phyloP scores from a whole-genome alignment of 64 coral and sea anemone species.

The Stylophora pistillata region DNA sequence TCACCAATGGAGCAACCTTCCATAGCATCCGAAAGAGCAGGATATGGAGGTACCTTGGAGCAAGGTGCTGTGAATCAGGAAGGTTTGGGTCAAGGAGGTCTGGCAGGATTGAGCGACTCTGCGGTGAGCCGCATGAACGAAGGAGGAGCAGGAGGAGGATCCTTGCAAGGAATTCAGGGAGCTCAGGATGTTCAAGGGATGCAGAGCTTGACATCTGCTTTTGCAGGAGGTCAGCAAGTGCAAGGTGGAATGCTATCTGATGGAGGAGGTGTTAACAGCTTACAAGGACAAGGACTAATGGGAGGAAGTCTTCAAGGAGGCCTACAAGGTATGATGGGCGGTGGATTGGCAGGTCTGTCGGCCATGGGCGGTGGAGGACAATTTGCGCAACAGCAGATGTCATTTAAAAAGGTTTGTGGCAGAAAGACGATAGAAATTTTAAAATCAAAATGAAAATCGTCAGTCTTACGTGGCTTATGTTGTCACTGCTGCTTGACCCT shows the following conservation, averaged over 20 bases:
- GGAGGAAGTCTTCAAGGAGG: constrained; percentile 31
- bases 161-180: constrained; percentile 27
- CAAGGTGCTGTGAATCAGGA: constrained; percentile 1
- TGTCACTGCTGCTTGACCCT: too few species aligned
- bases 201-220: constrained; percentile 15
- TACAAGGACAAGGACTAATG: constrained; percentile 37
- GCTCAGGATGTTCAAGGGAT: constrained; percentile 9
- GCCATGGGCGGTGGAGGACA: constrained; percentile 20
- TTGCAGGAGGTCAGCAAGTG: constrained; percentile 13
- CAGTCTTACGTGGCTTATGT: too few species aligned
- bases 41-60: constrained; percentile 24
- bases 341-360: not conserved
- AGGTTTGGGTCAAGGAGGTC: not conserved
- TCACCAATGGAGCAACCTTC: constrained; percentile 20
- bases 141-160: not conserved
- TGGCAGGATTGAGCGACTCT: constrained; percentile 23
- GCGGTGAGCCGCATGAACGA: constrained; percentile 33
- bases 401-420: constrained; percentile 39
- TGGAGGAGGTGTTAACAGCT: not conserved
- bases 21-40: not conserved
- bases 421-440: too few species aligned
- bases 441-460: too few species aligned
- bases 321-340: constrained; percentile 32
- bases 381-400: constrained; percentile 29
- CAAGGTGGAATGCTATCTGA: constrained; percentile 42